A percentile compares a stretch with the other conserved stretches of the same genome.
Conservation (phyloP, 2,888 invertebrate genomes). For the Camponotus fellah region DNA sequence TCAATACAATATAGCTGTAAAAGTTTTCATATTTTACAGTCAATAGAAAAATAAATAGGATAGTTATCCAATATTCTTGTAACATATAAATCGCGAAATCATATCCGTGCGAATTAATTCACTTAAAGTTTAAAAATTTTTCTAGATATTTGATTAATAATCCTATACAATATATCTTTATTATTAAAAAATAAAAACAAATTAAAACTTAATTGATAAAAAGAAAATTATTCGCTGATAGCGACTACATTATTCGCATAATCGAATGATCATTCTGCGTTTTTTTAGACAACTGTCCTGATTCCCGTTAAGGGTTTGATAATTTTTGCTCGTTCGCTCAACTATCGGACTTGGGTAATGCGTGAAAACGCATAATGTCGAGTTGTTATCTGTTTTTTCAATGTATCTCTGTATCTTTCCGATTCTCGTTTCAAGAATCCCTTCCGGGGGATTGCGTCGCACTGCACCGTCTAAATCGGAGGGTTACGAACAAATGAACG, state of each 20-base stretch:
- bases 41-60: not conserved
- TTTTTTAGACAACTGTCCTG: slow-evolving; percentile 20
- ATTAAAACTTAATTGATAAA: no score
- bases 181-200: not conserved
- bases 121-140: not conserved
- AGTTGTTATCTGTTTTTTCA: slow-evolving; percentile 66
- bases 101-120: no score
- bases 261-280: slow-evolving; percentile 15
- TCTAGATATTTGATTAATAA: not conserved
- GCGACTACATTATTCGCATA: not conserved
- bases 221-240: not conserved
- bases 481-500: slow-evolving; percentile 66
- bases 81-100: not conserved
- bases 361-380: slow-evolving; percentile 63
- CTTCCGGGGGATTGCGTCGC: slow-evolving; percentile 20
- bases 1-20: not conserved
- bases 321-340: slow-evolving; percentile 59
- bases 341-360: slow-evolving; percentile 70
- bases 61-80: not conserved
- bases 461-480: slow-evolving; percentile 57
- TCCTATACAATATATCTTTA: not conserved
- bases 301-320: slow-evolving; percentile 50
- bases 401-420: slow-evolving; percentile 65
- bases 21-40: not conserved
- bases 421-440: slow-evolving; percentile 64